Conservation (phyloP, 2,113 vertebrate genomes). For the Sisor rabdophorus region DNA sequence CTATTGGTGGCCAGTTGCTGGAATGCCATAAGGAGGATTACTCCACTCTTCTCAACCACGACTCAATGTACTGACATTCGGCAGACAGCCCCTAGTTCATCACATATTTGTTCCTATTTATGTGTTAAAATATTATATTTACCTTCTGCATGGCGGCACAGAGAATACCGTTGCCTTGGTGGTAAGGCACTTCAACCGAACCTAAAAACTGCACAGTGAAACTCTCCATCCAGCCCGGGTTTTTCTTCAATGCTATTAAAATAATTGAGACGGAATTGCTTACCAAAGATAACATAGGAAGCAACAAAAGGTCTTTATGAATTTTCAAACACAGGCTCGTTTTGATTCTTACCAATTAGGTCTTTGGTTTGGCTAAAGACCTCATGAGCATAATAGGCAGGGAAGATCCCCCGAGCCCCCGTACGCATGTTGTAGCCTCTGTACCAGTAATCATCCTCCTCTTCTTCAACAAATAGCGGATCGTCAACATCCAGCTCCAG, state of each 20-base stretch:
- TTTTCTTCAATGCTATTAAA: constrained; percentile 78
- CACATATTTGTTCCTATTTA: background rate
- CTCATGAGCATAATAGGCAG: constrained; percentile 91
- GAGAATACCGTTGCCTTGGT: constrained; percentile 93
- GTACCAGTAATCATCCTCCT: constrained; percentile 96
- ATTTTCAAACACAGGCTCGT: background rate
- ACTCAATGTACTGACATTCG: no score
- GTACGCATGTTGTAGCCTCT: constrained; percentile 96
- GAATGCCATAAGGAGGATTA: no score
- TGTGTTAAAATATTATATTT: background rate
- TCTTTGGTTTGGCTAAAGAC: constrained; percentile 83
- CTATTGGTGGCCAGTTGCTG: no score
- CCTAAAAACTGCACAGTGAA: constrained; percentile 93
- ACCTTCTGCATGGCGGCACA: constrained; percentile 98
- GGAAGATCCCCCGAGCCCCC: constrained; percentile 90
- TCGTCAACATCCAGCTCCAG: constrained; percentile 93
- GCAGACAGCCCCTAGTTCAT: no score
- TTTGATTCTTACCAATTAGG: constrained; percentile 68
- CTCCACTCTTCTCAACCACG: no score
- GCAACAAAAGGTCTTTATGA: background rate
- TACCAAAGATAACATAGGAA: background rate
- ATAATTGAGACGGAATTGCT: constrained; percentile 21
- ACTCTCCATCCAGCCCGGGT: constrained; percentile 87
- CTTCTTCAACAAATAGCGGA: constrained; percentile 87
- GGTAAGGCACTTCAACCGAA: constrained; percentile 92